Evolutionary conservation across 2,888 invertebrate genomes (phyloP).

Genomic region (Biston stratarius): DNA sequence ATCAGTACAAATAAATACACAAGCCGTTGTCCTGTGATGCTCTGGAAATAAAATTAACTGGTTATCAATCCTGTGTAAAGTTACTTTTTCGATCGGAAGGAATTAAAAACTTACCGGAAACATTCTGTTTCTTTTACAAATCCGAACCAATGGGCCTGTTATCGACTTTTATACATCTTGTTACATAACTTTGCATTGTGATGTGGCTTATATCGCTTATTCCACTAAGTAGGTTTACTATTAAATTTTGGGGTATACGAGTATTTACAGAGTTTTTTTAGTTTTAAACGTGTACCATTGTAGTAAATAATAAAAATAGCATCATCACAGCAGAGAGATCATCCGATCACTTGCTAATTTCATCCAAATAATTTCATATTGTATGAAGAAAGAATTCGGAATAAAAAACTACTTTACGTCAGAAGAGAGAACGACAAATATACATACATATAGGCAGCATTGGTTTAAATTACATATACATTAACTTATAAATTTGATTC

Average conservation of each 20-base stretch:
- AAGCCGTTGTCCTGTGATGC: conserved; percentile 45
- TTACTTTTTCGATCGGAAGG: background rate
- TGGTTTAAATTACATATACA: too few relatives aligned
- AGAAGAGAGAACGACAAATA: too few relatives aligned
- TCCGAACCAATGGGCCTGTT: conserved; percentile 44
- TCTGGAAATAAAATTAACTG: conserved; percentile 41
- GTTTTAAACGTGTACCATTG: too few relatives aligned
- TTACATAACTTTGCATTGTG: conserved; percentile 47
- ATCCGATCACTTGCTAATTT: too few relatives aligned
- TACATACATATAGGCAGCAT: too few relatives aligned
- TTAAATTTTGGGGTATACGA: background rate
- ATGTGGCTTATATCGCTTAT: conserved; percentile 13
- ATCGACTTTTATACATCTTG: conserved; percentile 58
- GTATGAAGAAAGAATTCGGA: too few relatives aligned
- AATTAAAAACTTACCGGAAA: conserved; percentile 52
- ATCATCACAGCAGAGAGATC: too few relatives aligned
- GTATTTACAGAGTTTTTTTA: too few relatives aligned
- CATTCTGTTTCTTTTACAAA: conserved; percentile 51
- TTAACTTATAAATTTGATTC: too few relatives aligned
- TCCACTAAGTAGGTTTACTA: background rate
- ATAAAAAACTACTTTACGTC: too few relatives aligned
- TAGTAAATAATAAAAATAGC: too few relatives aligned
- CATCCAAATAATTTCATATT: too few relatives aligned
- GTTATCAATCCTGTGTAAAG: background rate
- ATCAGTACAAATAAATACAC: conserved; percentile 40